phyloP scores from a whole-genome alignment of 2,888 invertebrate species.

The Terebella lapidaria region DNA sequence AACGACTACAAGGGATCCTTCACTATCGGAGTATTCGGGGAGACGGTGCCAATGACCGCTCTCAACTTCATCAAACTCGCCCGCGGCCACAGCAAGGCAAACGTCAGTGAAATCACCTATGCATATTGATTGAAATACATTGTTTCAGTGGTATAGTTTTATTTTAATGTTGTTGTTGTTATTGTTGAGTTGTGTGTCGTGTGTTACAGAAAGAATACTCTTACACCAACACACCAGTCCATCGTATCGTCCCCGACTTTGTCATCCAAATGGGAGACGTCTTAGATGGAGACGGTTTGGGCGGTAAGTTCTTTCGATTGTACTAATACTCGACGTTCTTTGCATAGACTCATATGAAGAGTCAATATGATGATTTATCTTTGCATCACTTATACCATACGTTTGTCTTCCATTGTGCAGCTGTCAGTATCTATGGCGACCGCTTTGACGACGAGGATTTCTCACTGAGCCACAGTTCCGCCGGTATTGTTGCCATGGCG shows the following conservation, averaged over 20 bases:
- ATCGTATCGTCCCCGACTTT: constrained; percentile 51
- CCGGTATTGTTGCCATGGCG: constrained; percentile 53
- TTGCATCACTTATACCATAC: no score
- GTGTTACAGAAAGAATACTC: constrained; percentile 23
- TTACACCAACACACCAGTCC: constrained; percentile 46
- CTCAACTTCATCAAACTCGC: constrained; percentile 48
- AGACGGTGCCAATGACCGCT: constrained; percentile 48
- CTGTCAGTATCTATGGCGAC: constrained; percentile 48
- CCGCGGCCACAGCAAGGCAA: constrained; percentile 42
- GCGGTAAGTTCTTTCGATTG: constrained; percentile 32
- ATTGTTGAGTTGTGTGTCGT: no score
- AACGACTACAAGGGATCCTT: constrained; percentile 36
- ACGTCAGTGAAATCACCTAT: no score
- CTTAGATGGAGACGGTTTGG: constrained; percentile 48
- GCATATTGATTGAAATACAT: no score
- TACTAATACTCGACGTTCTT: no score
- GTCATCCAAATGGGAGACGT: constrained; percentile 54
- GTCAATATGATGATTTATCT: no score
- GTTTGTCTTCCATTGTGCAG: constrained; percentile 30
- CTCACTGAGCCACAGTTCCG: no score
- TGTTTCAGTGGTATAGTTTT: no score
- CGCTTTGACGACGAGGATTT: no score
- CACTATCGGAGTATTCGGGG: constrained; percentile 48
- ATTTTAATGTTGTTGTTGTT: no score
- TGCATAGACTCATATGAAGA: no score